phyloP scores from a whole-genome alignment of 2,888 invertebrate species.

The Pristionchus fissidentatus region DNA sequence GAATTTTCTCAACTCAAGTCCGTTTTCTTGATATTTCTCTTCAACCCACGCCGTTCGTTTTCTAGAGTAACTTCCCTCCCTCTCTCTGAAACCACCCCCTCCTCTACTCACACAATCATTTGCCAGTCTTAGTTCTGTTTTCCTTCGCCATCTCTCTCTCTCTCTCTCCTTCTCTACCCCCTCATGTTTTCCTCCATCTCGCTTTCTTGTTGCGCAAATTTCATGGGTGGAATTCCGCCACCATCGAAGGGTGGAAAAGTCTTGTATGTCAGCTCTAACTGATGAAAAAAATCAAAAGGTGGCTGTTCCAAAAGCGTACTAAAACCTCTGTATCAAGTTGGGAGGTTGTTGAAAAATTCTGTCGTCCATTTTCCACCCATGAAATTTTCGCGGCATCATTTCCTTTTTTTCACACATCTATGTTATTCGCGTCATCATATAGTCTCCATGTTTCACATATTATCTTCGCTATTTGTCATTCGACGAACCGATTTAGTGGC shows the following conservation, averaged over 20 bases:
- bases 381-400: too few species aligned
- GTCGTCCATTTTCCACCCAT: too few species aligned
- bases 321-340: too few species aligned
- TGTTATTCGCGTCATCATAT: too few species aligned
- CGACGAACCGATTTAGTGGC: too few species aligned
- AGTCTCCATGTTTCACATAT: too few species aligned
- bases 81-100: neutral
- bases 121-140: slow-evolving; percentile 19
- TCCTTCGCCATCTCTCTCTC: neutral
- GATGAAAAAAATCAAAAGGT: too few species aligned
- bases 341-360: too few species aligned
- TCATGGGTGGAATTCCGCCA: neutral
- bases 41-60: neutral
- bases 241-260: too few species aligned
- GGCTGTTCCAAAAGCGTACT: neutral
- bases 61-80: neutral
- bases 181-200: neutral
- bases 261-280: too few species aligned
- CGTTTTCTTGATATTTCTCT: neutral
- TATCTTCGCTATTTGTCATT: too few species aligned
- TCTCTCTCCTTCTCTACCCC: neutral
- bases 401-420: too few species aligned
- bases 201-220: neutral
- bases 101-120: neutral
- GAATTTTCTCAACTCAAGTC: neutral